These are phyloP conservation scores for Mycteria americana DNA, from an alignment of 2,797 vertebrate genomes.

Conservation along the genomic window DNA sequence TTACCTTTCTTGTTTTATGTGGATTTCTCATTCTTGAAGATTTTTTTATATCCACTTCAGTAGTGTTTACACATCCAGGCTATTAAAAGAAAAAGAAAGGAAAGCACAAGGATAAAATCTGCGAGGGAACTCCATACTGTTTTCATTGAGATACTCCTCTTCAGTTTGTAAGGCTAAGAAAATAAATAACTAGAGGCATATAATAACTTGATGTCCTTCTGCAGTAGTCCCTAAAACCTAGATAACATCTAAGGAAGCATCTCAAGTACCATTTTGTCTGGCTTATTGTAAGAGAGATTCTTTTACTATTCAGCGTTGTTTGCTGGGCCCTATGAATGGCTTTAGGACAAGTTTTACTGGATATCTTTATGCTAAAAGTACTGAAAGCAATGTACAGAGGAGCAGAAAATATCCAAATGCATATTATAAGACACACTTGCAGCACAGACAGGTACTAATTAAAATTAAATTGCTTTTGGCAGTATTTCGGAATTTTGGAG, in stretches of 20 bases:
- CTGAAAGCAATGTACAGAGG: not conserved
- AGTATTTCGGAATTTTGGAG: not conserved
- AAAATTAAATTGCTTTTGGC: not conserved
- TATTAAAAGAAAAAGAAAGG: constrained; percentile 68
- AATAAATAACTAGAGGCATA: not conserved
- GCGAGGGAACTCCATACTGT: not conserved
- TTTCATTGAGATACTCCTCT: not conserved
- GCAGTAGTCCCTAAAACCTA: not conserved
- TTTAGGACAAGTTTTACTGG: not conserved
- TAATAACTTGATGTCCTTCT: not conserved
- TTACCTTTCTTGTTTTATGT: constrained; percentile 97
- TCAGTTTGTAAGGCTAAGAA: not conserved
- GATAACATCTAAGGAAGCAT: not conserved
- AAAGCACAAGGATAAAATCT: not conserved
- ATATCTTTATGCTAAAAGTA: not conserved
- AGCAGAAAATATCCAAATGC: not conserved
- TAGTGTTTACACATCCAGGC: constrained; percentile 98
- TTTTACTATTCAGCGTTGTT: not conserved
- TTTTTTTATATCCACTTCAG: constrained; percentile 98
- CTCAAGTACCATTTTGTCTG: not conserved
- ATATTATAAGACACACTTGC: not conserved
- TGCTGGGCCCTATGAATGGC: not conserved
- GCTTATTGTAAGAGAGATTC: not conserved
- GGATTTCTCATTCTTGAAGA: constrained; percentile 98
- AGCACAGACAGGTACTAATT: not conserved